Base-by-base conservation (phyloP, 2,113 vertebrate species). In the Rutilus rutilus region DNA sequence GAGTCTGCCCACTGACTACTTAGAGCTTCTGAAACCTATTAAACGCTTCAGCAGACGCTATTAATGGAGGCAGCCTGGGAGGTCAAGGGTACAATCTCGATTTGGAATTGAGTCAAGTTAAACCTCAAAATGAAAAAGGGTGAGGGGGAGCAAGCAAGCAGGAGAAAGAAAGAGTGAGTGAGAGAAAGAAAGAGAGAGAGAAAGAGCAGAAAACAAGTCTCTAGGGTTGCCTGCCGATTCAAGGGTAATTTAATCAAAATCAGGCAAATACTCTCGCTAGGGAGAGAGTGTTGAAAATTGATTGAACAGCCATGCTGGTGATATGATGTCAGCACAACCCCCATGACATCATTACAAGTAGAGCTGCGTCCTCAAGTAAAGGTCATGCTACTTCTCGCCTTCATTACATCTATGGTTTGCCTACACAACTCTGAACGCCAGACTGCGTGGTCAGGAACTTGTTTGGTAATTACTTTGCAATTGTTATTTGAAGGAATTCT, bases 81-180 rank as follows among this genome's bases (percentile, higher is more conserved):
- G 89, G 89, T 91, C 87, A 90, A 78, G 86, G 87, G 88, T 87
- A 89, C 74, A 86, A 86, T 86, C 81, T 86, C 84, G 85, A 84
- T 86, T 75, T 90, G 84, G 87, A 89, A 92, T 89, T 86, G 85
- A 90, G 86, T 90, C 87, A 89, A 89, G 88, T 88, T 92, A 87
- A 87, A 91, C 84, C 81, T 88, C 87, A 81, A 89, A 85, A 87
- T 89, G 69, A 83, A 85, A 85, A 73, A 75, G 67, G 77, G 75
- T 74, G 76, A 54, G 81, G 74, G 85, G 50, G 86, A 78, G 86
- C 47, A 76, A 86, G 69, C 73, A 52, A 88, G 67, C 62, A 54
- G 73, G 85, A 74, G 65, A 88, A 82, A 50, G 25, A 79, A 23
- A 59, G 64, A 64, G 30, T 2, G 17, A 7, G 19, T 21, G 54